Evolutionary conservation across 2,113 vertebrate genomes (phyloP), one percentile per base, ranked within the genome.

Genomic region (Platycercus adscitus): DNA sequence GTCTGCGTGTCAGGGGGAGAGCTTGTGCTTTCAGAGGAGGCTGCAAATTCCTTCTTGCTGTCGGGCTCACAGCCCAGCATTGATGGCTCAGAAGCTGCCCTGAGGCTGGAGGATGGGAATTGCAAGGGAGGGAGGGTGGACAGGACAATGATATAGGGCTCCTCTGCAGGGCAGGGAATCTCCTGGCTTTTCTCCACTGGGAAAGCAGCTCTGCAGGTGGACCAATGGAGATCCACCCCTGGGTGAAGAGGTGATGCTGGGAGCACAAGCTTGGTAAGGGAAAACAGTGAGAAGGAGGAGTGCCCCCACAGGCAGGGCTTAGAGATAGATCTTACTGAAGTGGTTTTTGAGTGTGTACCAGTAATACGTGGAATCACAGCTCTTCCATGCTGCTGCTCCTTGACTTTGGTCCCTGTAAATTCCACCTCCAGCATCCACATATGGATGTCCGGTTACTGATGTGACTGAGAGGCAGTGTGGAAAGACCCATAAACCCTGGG

Each of bases 21-120:
- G 13, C 20, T 33, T 18, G 49, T 58, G 52, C 31, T 52, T 58
- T 77, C 33, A 70, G 72, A 58, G 43, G 18, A 65, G 43, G 21
- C 16, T 88, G 60, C 1, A 7, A 70, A 23, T 26, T 65, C 28
- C n/a, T 71, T 20, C 55, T 82, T 44, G 52, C 37, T 80, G 47
- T 28, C 44, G 1, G 0, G 11, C 73, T 81, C 1, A 0, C n/a
- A 70, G 55, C 39, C 44, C 2, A 6, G 2, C 8, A 9, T 55
- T 39, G 44, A 25, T 29, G 64, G 28, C 39, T 90, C 65, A 29
- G 53, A 37, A 60, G 61, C 33, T 65, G 13, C 35, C 31, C 35
- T 47, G 56, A 44, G 31, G 25, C 6, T 5, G 46, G 68, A 35
- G 16, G 20, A 26, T 25, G 37, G 86, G 33, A 61, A 66, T 13